Conservation (phyloP, 2,113 vertebrate genomes). For the Gasterosteus nipponicus region DNA sequence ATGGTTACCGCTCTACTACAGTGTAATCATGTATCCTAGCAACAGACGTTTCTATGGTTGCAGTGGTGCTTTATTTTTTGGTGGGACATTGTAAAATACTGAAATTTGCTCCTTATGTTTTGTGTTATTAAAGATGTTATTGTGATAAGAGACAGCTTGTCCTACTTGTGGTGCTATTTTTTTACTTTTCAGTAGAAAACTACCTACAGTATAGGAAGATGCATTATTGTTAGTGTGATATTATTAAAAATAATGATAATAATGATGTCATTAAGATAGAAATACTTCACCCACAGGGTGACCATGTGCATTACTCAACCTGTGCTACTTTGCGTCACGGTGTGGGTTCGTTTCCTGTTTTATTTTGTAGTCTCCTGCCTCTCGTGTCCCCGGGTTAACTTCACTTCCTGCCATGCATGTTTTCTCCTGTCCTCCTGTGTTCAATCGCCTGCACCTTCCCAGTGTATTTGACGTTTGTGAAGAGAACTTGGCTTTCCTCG, state of each 20-base stretch:
- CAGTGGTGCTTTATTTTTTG: background rate
- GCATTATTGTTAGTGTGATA: no score
- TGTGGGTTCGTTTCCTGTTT: no score
- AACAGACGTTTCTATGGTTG: constrained; percentile 13
- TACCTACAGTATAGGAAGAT: no score
- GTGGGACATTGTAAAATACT: background rate
- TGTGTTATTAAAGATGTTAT: background rate
- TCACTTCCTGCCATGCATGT: no score
- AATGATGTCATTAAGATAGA: background rate
- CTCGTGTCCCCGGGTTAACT: no score
- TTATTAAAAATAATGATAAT: background rate
- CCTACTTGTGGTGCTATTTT: background rate
- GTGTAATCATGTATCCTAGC: constrained; percentile 32
- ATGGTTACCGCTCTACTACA: constrained; percentile 8
- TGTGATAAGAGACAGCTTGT: background rate
- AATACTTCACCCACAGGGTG: background rate
- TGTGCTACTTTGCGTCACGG: background rate
- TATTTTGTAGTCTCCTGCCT: no score
- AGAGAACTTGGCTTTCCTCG: background rate
- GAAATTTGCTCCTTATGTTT: background rate
- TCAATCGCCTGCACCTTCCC: no score
- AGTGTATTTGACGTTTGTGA: background rate
- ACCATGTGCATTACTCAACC: background rate
- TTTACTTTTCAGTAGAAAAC: no score
- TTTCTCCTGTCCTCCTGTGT: no score